A percentile compares a stretch with the other conserved stretches of the same genome.
phyloP scores from a whole-genome alignment of 2,113 vertebrate genomes.

The Bungarus multicinctus region DNA sequence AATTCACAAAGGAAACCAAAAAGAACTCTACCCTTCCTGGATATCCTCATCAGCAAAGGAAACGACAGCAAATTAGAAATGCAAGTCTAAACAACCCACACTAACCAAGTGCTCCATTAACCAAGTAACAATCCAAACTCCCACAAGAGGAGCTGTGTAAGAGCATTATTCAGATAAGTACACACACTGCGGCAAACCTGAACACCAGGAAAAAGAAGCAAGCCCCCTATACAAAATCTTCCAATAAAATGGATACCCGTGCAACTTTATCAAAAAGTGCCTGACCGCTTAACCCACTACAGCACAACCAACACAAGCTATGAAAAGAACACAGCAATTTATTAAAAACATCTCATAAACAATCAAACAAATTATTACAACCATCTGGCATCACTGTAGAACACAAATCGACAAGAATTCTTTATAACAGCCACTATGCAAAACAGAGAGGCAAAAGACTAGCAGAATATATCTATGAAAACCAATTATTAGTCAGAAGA shows the following conservation, averaged over 20 bases:
- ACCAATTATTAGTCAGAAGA: too few relatives aligned
- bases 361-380: too few relatives aligned
- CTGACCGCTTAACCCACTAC: neutral
- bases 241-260: neutral
- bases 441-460: too few relatives aligned
- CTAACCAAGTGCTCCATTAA: too few relatives aligned
- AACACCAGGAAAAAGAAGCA: neutral
- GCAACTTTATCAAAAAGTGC: neutral
- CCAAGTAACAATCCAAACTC: too few relatives aligned
- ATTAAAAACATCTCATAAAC: too few relatives aligned
- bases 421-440: neutral
- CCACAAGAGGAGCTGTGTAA: neutral
- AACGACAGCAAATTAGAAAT: neutral
- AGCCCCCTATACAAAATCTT: neutral
- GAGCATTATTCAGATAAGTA: neutral
- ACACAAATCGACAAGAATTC: neutral
- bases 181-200: neutral
- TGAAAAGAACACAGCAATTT: too few relatives aligned
- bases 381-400: too few relatives aligned
- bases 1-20: neutral
- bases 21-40: too few relatives aligned
- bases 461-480: too few relatives aligned
- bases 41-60: neutral
- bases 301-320: too few relatives aligned
- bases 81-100: neutral